phyloP scores from a whole-genome alignment of 2,113 vertebrate species.

The Neofelis nebulosa region DNA sequence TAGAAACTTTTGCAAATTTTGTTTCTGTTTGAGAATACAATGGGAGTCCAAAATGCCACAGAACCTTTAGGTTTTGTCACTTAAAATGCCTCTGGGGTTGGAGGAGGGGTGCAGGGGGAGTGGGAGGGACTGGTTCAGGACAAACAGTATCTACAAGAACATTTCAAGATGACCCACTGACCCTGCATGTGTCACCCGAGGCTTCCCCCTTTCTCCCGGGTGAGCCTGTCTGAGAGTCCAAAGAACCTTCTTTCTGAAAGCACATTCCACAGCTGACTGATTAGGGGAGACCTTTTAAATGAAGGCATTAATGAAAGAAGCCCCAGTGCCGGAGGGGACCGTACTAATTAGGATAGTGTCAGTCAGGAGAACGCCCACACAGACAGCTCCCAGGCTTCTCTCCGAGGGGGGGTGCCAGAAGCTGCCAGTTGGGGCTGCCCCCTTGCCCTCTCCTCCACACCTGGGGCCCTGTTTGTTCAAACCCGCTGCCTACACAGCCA shows the following conservation, averaged over 20 bases:
- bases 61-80: constrained; percentile 9
- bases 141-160: neutral
- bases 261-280: neutral
- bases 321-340: constrained; percentile 38
- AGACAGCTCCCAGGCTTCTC: neutral
- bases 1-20: constrained; percentile 32
- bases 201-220: neutral
- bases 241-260: constrained; percentile 12
- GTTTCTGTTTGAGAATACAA: constrained; percentile 34
- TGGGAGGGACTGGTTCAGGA: neutral
- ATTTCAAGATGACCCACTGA: neutral
- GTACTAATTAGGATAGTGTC: constrained; percentile 46
- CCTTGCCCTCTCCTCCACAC: neutral
- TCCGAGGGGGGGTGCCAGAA: neutral
- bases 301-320: constrained; percentile 65
- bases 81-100: neutral
- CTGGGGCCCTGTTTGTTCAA: neutral
- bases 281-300: constrained; percentile 68
- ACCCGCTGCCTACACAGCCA: neutral
- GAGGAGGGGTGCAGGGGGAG: neutral
- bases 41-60: neutral
- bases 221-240: neutral
- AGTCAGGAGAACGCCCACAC: constrained; percentile 34
- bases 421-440: neutral
- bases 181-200: rapidly evolving